Evolutionary conservation across 2,797 vertebrate species (phyloP).

Genomic region (Falco peregrinus): DNA sequence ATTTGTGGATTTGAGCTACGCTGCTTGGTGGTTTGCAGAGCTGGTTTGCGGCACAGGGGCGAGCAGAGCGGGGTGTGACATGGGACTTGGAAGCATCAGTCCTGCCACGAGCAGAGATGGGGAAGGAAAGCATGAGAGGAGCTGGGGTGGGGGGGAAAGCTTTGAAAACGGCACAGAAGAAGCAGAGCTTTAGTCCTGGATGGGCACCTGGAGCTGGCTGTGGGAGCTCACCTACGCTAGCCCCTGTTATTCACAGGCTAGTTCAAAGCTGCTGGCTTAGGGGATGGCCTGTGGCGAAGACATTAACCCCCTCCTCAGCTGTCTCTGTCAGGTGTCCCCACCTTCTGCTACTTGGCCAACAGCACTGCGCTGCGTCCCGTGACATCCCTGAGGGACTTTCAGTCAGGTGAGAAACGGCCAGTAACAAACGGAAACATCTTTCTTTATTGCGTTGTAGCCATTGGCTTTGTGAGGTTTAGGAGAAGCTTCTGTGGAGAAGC

Average conservation of each 20-base stretch:
- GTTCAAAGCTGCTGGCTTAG: not conserved
- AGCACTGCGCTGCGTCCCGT: not conserved
- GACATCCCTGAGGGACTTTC: not conserved
- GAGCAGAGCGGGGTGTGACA: not conserved
- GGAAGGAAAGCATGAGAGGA: not conserved
- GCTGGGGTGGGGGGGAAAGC: not conserved
- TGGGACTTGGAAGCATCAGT: not conserved
- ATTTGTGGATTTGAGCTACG: not conserved
- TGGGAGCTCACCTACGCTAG: not conserved
- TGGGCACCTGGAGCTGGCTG: not conserved
- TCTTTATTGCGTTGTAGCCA: not conserved
- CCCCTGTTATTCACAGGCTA: not conserved
- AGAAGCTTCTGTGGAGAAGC: not conserved
- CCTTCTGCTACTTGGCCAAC: not conserved
- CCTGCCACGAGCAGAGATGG: not conserved
- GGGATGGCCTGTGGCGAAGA: not conserved
- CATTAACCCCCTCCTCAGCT: not conserved
- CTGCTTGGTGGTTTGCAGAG: not conserved
- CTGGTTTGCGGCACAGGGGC: not conserved
- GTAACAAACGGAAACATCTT: fast-evolving
- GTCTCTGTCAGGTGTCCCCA: not conserved
- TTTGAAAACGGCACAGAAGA: not conserved
- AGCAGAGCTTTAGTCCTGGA: not conserved
- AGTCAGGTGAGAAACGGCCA: not conserved
- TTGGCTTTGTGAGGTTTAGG: not conserved